These are phyloP conservation scores for Oscheius onirici DNA, from an alignment of 2,888 invertebrate genomes.

Conservation along the genomic window DNA sequence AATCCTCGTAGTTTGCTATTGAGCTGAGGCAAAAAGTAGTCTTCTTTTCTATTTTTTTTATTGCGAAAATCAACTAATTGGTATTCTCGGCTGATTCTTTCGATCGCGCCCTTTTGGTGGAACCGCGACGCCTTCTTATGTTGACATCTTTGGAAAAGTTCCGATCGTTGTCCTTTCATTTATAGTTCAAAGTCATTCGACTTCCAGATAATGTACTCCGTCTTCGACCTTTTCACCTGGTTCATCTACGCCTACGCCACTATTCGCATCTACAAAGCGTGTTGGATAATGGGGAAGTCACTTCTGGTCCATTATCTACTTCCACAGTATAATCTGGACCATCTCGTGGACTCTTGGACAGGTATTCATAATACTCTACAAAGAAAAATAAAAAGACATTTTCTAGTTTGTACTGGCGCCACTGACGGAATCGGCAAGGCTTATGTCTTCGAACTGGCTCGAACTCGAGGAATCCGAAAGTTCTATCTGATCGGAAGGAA, in stretches of 20 bases:
- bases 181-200: too few species aligned
- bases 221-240: background rate
- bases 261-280: background rate
- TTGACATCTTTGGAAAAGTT: too few species aligned
- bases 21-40: too few species aligned
- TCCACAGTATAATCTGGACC: conserved; percentile 41
- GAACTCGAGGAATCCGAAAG: conserved; percentile 60
- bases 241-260: background rate
- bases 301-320: conserved; percentile 47
- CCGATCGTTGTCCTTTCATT: too few species aligned
- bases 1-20: too few species aligned
- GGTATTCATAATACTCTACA: conserved; percentile 28
- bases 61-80: too few species aligned
- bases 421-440: conserved; percentile 70
- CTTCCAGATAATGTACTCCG: too few species aligned
- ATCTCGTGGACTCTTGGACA: conserved; percentile 50
- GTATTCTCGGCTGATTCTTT: too few species aligned
- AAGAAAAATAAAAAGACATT: background rate
- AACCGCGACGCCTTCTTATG: too few species aligned
- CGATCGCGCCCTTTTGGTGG: too few species aligned
- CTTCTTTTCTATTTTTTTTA: too few species aligned
- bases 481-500: conserved; percentile 67
- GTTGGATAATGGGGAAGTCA: conserved; percentile 44
- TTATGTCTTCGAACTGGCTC: conserved; percentile 64
- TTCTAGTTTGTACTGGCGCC: conserved; percentile 66